Base-by-base conservation (phyloP, 2,797 vertebrate genomes). In the Phataginus tetradactyla region DNA sequence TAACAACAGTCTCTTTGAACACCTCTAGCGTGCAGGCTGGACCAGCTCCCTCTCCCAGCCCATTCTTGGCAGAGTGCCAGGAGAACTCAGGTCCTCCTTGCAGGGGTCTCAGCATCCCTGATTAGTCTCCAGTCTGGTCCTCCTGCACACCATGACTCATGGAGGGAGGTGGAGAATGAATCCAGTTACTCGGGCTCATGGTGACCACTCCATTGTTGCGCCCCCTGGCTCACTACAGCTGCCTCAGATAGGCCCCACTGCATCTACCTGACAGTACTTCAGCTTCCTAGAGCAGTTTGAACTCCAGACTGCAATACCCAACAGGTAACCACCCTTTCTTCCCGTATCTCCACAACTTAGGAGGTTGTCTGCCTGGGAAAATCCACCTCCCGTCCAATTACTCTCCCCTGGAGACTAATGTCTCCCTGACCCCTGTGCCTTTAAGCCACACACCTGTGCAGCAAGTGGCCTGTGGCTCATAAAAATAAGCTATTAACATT, bases 11-110 rank as follows among this genome's bases (percentile, higher is more conserved):
- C 61, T 77, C 81, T 77, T 77, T 37, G 45, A 72, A 39, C 14
- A 20, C 11, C 27, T 32, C 14, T 13, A 10, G 39, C 5, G 5
- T 2, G 1, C 0, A 2, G 55, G 55, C 25, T 39, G 59, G 12
- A 14, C 3, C 51, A 25, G 66, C 27, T 39, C 57, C 42, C 4
- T 15, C 23, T 34, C 9, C 21, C 12, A 1, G n/a, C 51, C 39
- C 8, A 1, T 27, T 27, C 59, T 59, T 6, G 20, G 59, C 42
- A 14, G 49, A 78, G 27, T 49, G 32, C 57, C 13, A 1, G 71
- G 49, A 68, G 49, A 37, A 27, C 13, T n/a, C n/a, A 6, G 1
- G 13, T n/a, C 25, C 32, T 37, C 0, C 20, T 49, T 55, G 61
- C 78, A 37, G 21, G 10, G 6, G 49, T 10, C 39, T 66, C 55